Evolutionary conservation across 2,888 invertebrate genomes (phyloP), one percentile per base, ranked within the genome.

Genomic region (Chymomyza fuscimana): DNA sequence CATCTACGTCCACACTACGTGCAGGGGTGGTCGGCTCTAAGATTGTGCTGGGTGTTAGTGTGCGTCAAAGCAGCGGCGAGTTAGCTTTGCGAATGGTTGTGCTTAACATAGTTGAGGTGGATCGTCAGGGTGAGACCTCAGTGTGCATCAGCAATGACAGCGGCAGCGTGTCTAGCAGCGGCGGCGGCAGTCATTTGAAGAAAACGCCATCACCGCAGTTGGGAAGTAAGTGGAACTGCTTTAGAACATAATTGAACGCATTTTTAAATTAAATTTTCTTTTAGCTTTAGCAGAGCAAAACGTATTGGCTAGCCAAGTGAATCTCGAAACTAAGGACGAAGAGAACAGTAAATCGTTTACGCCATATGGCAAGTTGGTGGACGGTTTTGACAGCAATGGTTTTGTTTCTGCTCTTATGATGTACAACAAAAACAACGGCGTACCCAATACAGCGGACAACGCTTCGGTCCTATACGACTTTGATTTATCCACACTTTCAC

Each of bases 301-400:
- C 63, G 77, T 77, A 22, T 69, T 70, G 63, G 83, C 77, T 63
- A 81, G 72, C 59, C 88, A 88, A 78, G 77, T 70, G 50, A 86
- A 71, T 67, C 78, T 76, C 5, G 84, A 85, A 61, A 75, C 87
- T 1, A 86, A 86, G 3, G 86, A 85, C 46, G 89, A 90, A 63
- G 89, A 90, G 62, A 87, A 89, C 64, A 87, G 88, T 50, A 89
- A 89, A 72, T 80, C 86, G 0, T 63, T 89, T 65, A 82, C 88
- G n/a, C 76, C 88, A 16, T 90, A 87, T 64, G 90, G 89, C 40
- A 91, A 91, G 67, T 91, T 90, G 65, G 80, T 89, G 0, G 91
- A 91, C 70, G 89, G 91, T 5, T 90, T 90, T 63, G 91, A 91
- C 65, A 91, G 91, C 72, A 91, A 90, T 36, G 90, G 90, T 1